These are phyloP conservation scores for Tauraco hartlaubi DNA, from an alignment of 2,797 vertebrate genomes.

Conservation along the genomic window DNA sequence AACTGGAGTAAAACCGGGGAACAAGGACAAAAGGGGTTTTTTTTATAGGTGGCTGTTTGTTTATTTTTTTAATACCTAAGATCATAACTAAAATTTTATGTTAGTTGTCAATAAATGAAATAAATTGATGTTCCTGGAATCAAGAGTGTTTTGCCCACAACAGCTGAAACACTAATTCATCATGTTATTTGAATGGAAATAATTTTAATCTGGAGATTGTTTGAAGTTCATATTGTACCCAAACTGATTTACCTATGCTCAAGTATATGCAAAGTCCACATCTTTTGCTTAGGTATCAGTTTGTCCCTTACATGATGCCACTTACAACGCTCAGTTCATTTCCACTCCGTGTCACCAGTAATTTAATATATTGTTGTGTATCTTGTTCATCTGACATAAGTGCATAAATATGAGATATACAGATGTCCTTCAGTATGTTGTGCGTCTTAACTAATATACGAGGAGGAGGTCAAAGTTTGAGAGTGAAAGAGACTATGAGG, in stretches of 20 bases:
- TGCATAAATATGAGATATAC: not conserved
- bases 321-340: not conserved
- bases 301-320: not conserved
- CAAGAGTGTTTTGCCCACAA: not conserved
- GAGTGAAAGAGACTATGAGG: not conserved
- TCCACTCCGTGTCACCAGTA: not conserved
- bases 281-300: not conserved
- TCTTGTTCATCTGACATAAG: not conserved
- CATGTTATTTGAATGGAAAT: not conserved
- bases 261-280: not conserved
- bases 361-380: not conserved
- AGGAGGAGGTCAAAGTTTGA: not conserved
- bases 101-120: not conserved
- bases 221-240: not conserved
- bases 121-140: not conserved
- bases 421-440: not conserved
- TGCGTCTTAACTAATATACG: not conserved
- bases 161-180: not conserved
- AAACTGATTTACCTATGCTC: not conserved
- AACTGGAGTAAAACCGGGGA: not conserved
- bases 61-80: not conserved
- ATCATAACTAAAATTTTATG: not conserved
- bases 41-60: not conserved
- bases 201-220: not conserved
- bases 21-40: not conserved